Conservation (phyloP, 2,888 invertebrate species). For the Drosophila stalkeri region DNA sequence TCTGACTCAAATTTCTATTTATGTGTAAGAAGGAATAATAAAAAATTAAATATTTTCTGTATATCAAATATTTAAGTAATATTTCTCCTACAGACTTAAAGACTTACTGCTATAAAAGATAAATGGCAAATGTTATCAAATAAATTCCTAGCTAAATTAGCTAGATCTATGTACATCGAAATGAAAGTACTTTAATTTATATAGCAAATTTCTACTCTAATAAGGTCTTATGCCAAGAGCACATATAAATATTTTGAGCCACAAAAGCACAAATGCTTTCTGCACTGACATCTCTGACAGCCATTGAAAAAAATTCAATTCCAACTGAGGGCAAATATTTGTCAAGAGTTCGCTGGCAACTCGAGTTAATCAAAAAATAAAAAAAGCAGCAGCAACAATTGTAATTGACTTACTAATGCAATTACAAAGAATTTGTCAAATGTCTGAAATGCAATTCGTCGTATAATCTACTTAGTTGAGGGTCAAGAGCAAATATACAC, state of each 20-base stretch:
- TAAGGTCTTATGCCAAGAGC: not conserved
- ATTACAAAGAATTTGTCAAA: conserved; percentile 9
- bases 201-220: too few relatives aligned
- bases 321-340: not conserved
- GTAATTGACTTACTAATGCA: conserved; percentile 19
- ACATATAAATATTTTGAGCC: not conserved
- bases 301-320: not conserved
- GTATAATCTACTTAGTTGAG: conserved; percentile 38
- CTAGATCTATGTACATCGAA: not conserved
- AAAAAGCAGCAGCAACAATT: conserved; percentile 5
- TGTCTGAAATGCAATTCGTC: conserved; percentile 4
- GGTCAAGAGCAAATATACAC: conserved; percentile 20
- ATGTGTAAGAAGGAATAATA: too few relatives aligned
- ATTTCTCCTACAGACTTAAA: too few relatives aligned
- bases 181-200: not conserved
- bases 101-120: not conserved
- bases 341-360: not conserved
- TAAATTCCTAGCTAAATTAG: not conserved
- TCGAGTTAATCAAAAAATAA: conserved; percentile 5
- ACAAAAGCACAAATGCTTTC: not conserved
- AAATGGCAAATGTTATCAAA: not conserved
- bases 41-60: too few relatives aligned
- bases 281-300: not conserved
- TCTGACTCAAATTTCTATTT: too few relatives aligned
- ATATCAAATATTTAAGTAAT: too few relatives aligned